Evolutionary conservation across 2,113 vertebrate species (phyloP).

Genomic region (cat (Felis catus)): F.catus_Fca126_mat1.0 CM031412.1:190337501-190338000

Average conservation of each 20-base stretch:
- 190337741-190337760: neutral
- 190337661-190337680: neutral
- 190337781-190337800: neutral
- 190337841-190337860: neutral
- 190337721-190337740: neutral
- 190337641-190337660: neutral
- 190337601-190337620: neutral
- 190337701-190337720: neutral
- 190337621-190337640: neutral
- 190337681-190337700: neutral
- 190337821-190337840: neutral
- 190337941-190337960: neutral
- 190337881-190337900: neutral
- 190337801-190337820: neutral
- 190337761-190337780: neutral
- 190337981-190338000: too few relatives aligned
- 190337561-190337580: neutral
- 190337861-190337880: neutral
- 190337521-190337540: neutral
- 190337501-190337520: too few relatives aligned
- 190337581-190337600: neutral
- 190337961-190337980: too few relatives aligned
- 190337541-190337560: neutral
- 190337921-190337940: neutral
- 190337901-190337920: neutral